These are phyloP conservation scores for Sitta carolinensis DNA, from an alignment of 2,797 vertebrate species.

Conservation along the genomic window DNA sequence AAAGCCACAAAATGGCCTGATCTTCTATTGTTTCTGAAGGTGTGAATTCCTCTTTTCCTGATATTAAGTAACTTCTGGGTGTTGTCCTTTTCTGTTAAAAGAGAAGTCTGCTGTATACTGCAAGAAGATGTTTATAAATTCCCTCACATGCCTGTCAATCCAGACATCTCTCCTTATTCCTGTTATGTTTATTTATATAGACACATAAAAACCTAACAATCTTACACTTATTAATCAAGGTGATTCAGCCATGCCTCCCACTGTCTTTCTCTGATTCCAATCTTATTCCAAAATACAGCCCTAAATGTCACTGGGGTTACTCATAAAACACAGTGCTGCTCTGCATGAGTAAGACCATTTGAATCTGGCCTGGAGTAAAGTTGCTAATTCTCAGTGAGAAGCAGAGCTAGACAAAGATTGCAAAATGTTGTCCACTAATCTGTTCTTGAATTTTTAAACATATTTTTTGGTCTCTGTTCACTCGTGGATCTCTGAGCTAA, in stretches of 20 bases:
- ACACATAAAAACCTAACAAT: background rate
- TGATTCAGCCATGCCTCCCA: conserved; percentile 61
- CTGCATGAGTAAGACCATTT: conserved; percentile 50
- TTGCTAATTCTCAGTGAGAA: conserved; percentile 48
- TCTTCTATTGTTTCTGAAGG: conserved; percentile 57
- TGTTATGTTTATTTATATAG: conserved; percentile 27
- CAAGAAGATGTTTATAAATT: conserved; percentile 28
- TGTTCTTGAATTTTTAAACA: conserved; percentile 54
- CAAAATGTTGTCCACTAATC: conserved; percentile 57
- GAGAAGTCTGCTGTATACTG: background rate
- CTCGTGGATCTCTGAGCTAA: conserved; percentile 50
- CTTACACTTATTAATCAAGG: conserved; percentile 60
- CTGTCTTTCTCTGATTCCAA: conserved; percentile 38
- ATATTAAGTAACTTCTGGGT: conserved; percentile 47
- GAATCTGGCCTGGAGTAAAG: conserved; percentile 58
- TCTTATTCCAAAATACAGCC: conserved; percentile 42
- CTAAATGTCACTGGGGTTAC: conserved; percentile 61
- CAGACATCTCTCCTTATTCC: background rate
- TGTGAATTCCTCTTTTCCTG: conserved; percentile 57
- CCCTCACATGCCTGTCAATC: conserved; percentile 17
- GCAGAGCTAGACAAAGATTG: conserved; percentile 56
- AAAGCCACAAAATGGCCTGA: background rate
- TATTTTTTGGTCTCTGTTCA: conserved; percentile 58
- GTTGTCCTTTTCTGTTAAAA: conserved; percentile 17
- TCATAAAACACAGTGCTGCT: conserved; percentile 48